phyloP scores from a whole-genome alignment of 2,797 vertebrate species.

The Lacerta viridis region DNA sequence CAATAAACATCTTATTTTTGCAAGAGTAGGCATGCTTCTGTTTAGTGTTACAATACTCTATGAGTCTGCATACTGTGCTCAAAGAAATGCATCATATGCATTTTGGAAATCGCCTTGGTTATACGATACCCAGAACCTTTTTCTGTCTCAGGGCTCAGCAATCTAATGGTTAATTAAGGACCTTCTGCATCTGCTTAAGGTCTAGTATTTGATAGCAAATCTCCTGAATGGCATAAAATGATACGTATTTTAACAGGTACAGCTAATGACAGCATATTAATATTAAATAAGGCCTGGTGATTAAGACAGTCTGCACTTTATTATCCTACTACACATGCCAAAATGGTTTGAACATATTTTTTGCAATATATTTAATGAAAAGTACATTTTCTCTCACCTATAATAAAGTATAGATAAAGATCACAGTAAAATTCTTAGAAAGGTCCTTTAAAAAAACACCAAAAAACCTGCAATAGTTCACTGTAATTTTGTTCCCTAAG shows the following conservation, averaged over 20 bases:
- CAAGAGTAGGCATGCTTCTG: neutral
- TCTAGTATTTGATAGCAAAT: conserved; percentile 81
- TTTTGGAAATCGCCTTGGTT: neutral
- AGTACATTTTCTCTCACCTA: conserved; percentile 79
- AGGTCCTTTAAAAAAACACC: conserved; percentile 55
- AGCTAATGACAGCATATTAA: conserved; percentile 87
- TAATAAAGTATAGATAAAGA: conserved; percentile 69
- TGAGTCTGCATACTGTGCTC: conserved; percentile 2
- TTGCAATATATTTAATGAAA: conserved; percentile 82
- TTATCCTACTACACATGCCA: conserved; percentile 85
- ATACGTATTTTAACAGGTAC: conserved; percentile 84
- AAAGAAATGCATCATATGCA: neutral
- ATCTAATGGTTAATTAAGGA: conserved; percentile 76
- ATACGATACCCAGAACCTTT: neutral
- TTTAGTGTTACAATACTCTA: neutral
- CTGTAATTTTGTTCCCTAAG: conserved; percentile 54
- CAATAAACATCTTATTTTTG: neutral
- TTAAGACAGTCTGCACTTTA: conserved; percentile 86
- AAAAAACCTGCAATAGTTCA: conserved; percentile 10
- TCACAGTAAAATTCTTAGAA: conserved; percentile 68
- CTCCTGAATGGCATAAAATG: conserved; percentile 82
- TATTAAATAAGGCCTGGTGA: conserved; percentile 85
- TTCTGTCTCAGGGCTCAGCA: conserved; percentile 26
- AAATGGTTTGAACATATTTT: conserved; percentile 76
- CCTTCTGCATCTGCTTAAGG: conserved; percentile 73